Base-by-base conservation (phyloP, 2,888 invertebrate species). In the Machimus rusticus region DNA sequence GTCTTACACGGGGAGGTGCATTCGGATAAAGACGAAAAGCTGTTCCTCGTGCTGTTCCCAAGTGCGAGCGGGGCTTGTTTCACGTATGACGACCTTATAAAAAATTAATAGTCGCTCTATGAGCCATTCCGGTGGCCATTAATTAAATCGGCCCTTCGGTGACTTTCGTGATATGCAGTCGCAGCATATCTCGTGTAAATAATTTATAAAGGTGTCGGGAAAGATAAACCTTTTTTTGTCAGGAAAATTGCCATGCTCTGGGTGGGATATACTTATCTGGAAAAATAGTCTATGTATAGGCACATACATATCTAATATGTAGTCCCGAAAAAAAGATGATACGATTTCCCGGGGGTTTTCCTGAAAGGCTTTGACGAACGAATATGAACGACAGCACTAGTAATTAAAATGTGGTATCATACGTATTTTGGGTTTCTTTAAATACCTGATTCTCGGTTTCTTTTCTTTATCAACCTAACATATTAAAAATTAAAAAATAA, bases 131-230 rank as follows among this genome's bases (percentile, higher is more conserved):
- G 37, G 87, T 34, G 66, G 31, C 79, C 87, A 87, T 87, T 87
- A 87, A 87, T 87, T 87, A 87, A 87, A 87, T 57, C 79, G 39
- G 87, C 78, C 74, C 78, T 79, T 87, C 79, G 87, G 37, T 79
- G 57, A 87, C 79, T 87, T 87, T 78, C 79, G 79, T 79, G 74
- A 66, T n/a, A 31, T 37, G 23, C 66, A 39, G 66, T 79, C 79
- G 37, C 34, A 79, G 46, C 23, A 66, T 51, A 84, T 66, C 9
- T 16, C 66, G 37, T n/a, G 34, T 84, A 39, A 84, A 84, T 84
- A 66, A 84, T 84, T 84, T 34, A 84, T 84, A 57, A 84, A 84
- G 66, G 66, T 84, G 66, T 84, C 39, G 37, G 46, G 19, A 23
- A 78, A 46, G 79, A 51, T 79, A 66, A 23, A 37, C 34, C n/a